phyloP scores from a whole-genome alignment of 2,113 vertebrate genomes.

The Rhadina sibilatrix region DNA sequence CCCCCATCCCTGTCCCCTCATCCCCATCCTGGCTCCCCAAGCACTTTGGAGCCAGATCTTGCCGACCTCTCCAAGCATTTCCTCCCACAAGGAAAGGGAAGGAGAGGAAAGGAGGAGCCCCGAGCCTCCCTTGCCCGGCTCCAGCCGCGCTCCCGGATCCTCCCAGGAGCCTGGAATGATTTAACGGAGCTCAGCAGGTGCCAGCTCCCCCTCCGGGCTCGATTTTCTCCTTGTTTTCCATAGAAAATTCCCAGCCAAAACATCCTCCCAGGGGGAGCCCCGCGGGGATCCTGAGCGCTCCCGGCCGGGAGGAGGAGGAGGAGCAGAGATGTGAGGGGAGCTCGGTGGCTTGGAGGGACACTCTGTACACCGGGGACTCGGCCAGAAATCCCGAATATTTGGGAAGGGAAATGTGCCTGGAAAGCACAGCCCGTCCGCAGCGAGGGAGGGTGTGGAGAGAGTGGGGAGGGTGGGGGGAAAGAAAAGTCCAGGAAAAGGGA shows the following conservation, averaged over 20 bases:
- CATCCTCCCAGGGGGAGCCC: background rate
- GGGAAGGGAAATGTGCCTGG: constrained; percentile 21
- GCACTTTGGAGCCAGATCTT: background rate
- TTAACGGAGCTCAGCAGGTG: constrained; percentile 19
- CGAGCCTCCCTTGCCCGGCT: background rate
- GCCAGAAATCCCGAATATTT: background rate
- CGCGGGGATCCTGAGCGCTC: background rate
- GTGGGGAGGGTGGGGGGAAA: background rate
- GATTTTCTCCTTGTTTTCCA: background rate
- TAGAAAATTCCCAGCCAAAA: background rate
- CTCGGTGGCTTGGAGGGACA: constrained; percentile 1
- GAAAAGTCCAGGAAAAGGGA: background rate
- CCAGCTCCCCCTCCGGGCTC: background rate
- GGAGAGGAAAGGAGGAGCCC: background rate
- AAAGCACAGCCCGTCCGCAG: background rate
- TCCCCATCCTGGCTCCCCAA: background rate
- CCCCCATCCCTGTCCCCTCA: background rate
- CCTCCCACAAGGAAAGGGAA: background rate
- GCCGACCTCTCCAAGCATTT: background rate
- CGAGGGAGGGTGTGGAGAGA: background rate
- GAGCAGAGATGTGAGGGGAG: background rate
- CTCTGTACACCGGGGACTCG: constrained; percentile 11
- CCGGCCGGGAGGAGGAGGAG: background rate
- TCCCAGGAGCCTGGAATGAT: background rate
- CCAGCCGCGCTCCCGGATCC: background rate